phyloP scores from a whole-genome alignment of 2,888 invertebrate species.

The Campoletis raptor region DNA sequence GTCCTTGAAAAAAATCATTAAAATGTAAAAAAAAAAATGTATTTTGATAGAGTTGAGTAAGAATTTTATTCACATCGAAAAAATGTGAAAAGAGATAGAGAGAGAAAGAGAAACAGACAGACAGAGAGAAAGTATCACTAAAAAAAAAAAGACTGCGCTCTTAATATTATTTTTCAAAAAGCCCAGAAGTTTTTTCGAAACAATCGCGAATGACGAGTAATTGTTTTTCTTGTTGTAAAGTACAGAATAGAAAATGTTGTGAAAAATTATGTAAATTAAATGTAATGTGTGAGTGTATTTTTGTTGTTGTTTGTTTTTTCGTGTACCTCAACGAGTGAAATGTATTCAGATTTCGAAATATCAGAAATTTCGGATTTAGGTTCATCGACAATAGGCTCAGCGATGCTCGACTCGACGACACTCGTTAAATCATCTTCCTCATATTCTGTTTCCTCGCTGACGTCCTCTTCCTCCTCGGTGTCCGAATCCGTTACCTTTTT shows the following conservation, averaged over 20 bases:
- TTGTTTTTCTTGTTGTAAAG: neutral
- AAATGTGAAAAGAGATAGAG: neutral
- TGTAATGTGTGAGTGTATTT: slow-evolving; percentile 30
- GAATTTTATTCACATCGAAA: neutral
- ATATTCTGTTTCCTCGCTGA: slow-evolving; percentile 71
- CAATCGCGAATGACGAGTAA: neutral
- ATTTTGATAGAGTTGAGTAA: neutral
- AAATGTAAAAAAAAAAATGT: slow-evolving; percentile 70
- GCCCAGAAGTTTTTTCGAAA: neutral
- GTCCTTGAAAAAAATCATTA: slow-evolving; percentile 78
- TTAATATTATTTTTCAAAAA: neutral
- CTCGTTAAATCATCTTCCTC: slow-evolving; percentile 79
- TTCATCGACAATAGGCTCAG: slow-evolving; percentile 78
- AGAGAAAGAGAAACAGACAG: neutral
- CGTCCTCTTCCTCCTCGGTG: slow-evolving; percentile 68
- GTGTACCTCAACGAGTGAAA: slow-evolving; percentile 79
- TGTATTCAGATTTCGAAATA: slow-evolving; percentile 66
- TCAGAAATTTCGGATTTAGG: slow-evolving; percentile 75
- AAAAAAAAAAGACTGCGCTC: neutral
- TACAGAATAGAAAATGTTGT: neutral
- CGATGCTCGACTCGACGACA: slow-evolving; percentile 78
- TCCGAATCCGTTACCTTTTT: slow-evolving; percentile 55
- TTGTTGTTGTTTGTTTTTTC: slow-evolving; percentile 44
- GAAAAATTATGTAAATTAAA: neutral
- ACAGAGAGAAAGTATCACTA: neutral